These are phyloP conservation scores for Lutraria rhynchaena DNA, from an alignment of 1,140 invertebrate species.

Conservation along the genomic window DNA sequence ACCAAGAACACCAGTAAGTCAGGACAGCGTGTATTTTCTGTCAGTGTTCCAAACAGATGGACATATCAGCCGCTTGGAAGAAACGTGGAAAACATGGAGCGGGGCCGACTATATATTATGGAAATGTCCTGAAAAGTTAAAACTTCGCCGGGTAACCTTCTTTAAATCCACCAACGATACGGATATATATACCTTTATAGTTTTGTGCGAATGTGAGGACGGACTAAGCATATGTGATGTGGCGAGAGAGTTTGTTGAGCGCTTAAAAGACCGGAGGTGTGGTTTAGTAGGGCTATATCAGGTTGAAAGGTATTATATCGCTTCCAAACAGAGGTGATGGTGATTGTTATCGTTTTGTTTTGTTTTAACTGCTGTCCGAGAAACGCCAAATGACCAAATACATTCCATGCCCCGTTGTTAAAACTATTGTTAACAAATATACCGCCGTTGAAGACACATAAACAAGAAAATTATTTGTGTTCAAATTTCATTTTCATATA, in stretches of 20 bases:
- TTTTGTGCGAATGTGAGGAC: slow-evolving; percentile 72
- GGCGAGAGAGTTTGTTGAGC: slow-evolving; percentile 69
- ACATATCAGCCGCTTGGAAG: slow-evolving; percentile 65
- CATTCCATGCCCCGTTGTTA: too few species aligned
- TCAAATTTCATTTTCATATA: too few species aligned
- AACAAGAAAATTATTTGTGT: too few species aligned
- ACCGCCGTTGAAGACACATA: too few species aligned
- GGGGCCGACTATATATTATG: slow-evolving; percentile 72
- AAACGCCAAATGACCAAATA: too few species aligned
- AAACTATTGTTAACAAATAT: too few species aligned
- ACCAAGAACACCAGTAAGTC: slow-evolving; percentile 69
- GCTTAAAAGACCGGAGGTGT: slow-evolving; percentile 67
- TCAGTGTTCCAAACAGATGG: slow-evolving; percentile 70
- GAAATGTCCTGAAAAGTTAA: slow-evolving; percentile 71
- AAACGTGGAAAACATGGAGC: slow-evolving; percentile 72
- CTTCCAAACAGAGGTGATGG: slow-evolving; percentile 46
- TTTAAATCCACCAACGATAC: slow-evolving; percentile 58
- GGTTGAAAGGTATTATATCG: slow-evolving; percentile 73
- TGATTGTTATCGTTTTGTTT: too few species aligned
- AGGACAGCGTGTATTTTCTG: slow-evolving; percentile 71
- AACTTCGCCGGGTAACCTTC: slow-evolving; percentile 71
- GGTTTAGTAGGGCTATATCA: slow-evolving; percentile 72
- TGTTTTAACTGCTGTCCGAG: too few species aligned
- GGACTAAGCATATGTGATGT: slow-evolving; percentile 66
- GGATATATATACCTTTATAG: slow-evolving; percentile 65